These are phyloP conservation scores for Erinaceus europaeus DNA, from an alignment of 2,113 vertebrate genomes.

Conservation along the genomic window DNA sequence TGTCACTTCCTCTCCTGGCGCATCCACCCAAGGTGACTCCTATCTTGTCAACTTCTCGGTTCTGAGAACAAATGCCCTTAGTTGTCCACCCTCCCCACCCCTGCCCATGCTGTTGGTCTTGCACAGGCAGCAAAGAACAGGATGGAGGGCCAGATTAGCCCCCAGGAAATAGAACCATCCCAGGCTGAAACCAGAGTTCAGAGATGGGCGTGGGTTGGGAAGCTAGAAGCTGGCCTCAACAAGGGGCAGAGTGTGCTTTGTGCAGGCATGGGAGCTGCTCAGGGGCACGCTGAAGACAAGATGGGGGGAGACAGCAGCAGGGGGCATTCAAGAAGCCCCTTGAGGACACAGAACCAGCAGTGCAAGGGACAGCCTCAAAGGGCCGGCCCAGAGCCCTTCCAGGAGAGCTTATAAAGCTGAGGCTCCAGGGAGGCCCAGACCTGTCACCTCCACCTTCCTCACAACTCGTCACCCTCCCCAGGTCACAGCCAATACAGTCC, in stretches of 20 bases:
- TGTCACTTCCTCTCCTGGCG: constrained; percentile 10
- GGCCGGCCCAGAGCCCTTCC: background rate
- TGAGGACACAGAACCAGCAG: no score
- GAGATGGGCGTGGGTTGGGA: background rate
- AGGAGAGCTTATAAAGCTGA: background rate
- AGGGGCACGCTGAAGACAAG: background rate
- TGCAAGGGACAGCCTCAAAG: no score
- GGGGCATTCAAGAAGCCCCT: no score
- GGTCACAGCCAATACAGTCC: no score
- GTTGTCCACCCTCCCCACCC: background rate
- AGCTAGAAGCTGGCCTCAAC: background rate
- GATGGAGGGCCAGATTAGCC: background rate
- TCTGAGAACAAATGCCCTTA: constrained; percentile 15
- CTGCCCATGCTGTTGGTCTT: background rate
- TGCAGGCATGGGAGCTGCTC: background rate
- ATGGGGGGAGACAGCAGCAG: no score
- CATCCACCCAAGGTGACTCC: constrained; percentile 37
- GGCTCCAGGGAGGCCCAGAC: background rate
- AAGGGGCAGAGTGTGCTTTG: background rate
- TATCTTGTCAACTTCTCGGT: constrained; percentile 27
- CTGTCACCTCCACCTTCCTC: background rate
- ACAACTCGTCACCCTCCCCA: no score
- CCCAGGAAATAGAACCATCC: background rate
- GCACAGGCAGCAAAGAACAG: background rate
- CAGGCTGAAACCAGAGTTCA: background rate